Evolutionary conservation across 2,797 vertebrate species (phyloP).

Genomic region (Morus bassanus): DNA sequence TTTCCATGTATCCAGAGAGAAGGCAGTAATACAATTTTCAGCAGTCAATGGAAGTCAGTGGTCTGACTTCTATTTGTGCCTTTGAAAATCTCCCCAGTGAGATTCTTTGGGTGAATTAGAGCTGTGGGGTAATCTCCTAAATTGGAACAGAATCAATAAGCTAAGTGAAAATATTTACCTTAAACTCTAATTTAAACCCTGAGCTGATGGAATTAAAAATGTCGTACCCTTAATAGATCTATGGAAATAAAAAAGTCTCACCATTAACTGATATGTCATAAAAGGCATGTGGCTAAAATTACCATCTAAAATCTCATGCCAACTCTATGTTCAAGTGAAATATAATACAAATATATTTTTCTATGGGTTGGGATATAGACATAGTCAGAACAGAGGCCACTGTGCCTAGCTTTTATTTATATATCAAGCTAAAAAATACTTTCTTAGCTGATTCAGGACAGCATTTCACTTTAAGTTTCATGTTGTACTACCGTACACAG

Average conservation of each 20-base stretch:
- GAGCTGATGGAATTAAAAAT: slow-evolving; percentile 1
- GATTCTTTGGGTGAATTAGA: slow-evolving; percentile 21
- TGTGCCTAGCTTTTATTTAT: background rate
- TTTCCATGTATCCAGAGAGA: background rate
- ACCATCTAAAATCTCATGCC: background rate
- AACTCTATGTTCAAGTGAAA: background rate
- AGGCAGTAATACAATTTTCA: slow-evolving; percentile 22
- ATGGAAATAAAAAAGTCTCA: background rate
- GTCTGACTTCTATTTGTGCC: slow-evolving; percentile 7
- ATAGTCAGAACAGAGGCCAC: background rate
- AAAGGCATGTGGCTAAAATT: background rate
- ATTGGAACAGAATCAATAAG: slow-evolving; percentile 47
- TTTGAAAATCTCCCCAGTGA: slow-evolving; percentile 45
- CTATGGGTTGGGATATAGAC: background rate
- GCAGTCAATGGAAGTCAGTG: background rate
- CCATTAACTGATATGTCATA: background rate
- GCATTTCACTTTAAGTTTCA: background rate
- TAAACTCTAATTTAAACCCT: background rate
- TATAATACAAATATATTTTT: background rate
- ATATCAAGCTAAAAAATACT: background rate
- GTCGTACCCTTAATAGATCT: background rate
- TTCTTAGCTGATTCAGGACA: background rate
- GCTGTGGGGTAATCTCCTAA: slow-evolving; percentile 29
- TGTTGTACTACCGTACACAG: background rate
- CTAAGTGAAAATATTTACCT: slow-evolving; percentile 48